phyloP scores from a whole-genome alignment of 2,888 invertebrate species.

The Pseudococcus longispinus region DNA sequence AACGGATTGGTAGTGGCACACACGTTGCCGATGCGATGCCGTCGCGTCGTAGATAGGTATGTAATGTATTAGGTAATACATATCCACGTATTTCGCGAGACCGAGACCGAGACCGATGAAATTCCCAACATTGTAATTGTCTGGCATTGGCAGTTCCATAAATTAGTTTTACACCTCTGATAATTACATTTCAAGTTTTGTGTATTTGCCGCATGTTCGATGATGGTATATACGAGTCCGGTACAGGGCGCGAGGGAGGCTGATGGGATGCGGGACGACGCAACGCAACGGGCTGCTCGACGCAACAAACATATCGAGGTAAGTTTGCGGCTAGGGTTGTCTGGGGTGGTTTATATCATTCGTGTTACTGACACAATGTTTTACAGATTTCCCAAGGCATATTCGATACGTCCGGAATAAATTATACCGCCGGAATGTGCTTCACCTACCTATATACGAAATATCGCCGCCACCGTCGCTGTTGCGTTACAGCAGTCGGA shows the following conservation, averaged over 20 bases:
- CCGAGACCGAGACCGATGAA: slow-evolving; percentile 44
- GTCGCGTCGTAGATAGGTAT: background rate
- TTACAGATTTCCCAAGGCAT: slow-evolving; percentile 53
- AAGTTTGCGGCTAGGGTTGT: slow-evolving; percentile 53
- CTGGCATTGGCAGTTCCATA: slow-evolving; percentile 55
- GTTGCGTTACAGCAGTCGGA: background rate
- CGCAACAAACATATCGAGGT: slow-evolving; percentile 48
- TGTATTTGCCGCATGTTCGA: background rate
- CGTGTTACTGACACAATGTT: slow-evolving; percentile 55
- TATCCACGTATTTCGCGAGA: background rate
- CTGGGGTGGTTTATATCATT: slow-evolving; percentile 54
- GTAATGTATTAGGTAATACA: background rate
- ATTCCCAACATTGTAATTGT: slow-evolving; percentile 54
- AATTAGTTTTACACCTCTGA: slow-evolving; percentile 54
- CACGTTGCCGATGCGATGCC: too few relatives aligned
- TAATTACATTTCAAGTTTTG: slow-evolving; percentile 53
- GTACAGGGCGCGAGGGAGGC: background rate
- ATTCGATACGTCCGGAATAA: slow-evolving; percentile 54
- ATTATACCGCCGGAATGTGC: slow-evolving; percentile 36
- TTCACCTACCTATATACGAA: background rate
- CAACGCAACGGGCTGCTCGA: slow-evolving; percentile 13
- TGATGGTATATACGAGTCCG: background rate
- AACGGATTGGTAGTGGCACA: too few relatives aligned
- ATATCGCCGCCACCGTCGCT: background rate
- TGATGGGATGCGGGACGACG: background rate